Percentiles rank a stretch among this genome's conserved stretches.
These are phyloP conservation scores for Bujurquina vittata DNA, from an alignment of 2,113 vertebrate species.

Conservation along the genomic window DNA sequence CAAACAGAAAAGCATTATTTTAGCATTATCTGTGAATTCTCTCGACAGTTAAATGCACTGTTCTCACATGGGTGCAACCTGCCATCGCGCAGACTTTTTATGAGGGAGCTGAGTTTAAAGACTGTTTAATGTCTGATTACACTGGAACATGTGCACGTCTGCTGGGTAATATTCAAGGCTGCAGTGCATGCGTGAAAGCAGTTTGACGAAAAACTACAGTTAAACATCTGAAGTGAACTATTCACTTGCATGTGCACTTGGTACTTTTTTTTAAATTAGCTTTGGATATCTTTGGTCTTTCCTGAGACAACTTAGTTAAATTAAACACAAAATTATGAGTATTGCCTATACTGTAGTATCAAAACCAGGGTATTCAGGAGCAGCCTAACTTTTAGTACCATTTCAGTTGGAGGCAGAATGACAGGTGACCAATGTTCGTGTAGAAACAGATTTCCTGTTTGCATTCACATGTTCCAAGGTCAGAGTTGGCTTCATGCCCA, in stretches of 20 bases:
- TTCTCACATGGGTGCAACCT: background rate
- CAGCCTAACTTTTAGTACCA: background rate
- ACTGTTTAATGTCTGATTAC: background rate
- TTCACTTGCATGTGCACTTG: too few species aligned
- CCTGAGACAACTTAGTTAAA: background rate
- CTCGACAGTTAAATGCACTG: background rate
- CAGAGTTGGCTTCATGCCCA: conserved; percentile 54
- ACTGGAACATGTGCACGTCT: background rate
- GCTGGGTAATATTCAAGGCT: background rate
- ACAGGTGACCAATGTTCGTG: conserved; percentile 22
- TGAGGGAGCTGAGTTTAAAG: background rate
- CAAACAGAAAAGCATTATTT: too few species aligned
- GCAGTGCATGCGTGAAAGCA: background rate
- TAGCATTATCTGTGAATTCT: background rate
- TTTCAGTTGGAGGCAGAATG: background rate
- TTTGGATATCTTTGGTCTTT: background rate
- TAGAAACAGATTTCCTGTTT: conserved; percentile 47
- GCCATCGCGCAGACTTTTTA: background rate
- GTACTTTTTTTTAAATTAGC: background rate
- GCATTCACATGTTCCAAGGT: conserved; percentile 45
- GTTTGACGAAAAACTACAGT: background rate
- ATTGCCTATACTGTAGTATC: background rate
- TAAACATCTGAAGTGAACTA: background rate
- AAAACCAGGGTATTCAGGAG: background rate
- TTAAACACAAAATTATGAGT: background rate